These are phyloP conservation scores for Microctonus aethiopoides DNA, from an alignment of 2,888 invertebrate genomes.

Conservation along the genomic window DNA sequence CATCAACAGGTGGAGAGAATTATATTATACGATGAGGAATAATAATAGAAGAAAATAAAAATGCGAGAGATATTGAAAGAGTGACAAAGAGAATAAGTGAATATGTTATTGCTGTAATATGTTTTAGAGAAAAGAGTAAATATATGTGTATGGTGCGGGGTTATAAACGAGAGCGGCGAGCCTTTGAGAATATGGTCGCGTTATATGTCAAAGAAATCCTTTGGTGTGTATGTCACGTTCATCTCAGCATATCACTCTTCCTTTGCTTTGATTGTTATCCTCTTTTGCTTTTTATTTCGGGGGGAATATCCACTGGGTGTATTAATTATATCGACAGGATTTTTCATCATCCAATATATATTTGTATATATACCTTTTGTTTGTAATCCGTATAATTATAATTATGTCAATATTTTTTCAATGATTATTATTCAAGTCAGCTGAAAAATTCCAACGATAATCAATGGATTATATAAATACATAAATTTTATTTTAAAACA, in stretches of 20 bases:
- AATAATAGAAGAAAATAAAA: background rate
- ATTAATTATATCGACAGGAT: background rate
- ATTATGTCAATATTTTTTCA: background rate
- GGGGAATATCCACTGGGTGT: conserved; percentile 1
- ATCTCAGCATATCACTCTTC: conserved; percentile 2
- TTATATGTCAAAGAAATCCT: conserved; percentile 20
- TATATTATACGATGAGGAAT: background rate
- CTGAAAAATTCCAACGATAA: background rate
- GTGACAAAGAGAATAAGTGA: too few species aligned
- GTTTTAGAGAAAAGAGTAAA: conserved; percentile 13
- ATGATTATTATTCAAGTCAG: background rate
- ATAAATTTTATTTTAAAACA: background rate
- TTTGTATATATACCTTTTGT: background rate
- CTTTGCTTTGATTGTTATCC: background rate
- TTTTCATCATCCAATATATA: background rate
- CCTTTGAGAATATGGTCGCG: conserved; percentile 13
- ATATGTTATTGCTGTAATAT: too few species aligned
- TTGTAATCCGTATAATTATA: background rate
- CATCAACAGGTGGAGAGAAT: background rate
- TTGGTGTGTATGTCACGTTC: too few species aligned
- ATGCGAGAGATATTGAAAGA: background rate
- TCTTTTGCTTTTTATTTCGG: background rate
- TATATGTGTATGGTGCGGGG: conserved; percentile 24
- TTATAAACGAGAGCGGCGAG: conserved; percentile 32
- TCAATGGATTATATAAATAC: background rate